A percentile compares a stretch with the other conserved stretches of the same genome.
phyloP scores from a whole-genome alignment of 92 coral and sea anemone genomes.

The Epizoanthus ramosus region DNA sequence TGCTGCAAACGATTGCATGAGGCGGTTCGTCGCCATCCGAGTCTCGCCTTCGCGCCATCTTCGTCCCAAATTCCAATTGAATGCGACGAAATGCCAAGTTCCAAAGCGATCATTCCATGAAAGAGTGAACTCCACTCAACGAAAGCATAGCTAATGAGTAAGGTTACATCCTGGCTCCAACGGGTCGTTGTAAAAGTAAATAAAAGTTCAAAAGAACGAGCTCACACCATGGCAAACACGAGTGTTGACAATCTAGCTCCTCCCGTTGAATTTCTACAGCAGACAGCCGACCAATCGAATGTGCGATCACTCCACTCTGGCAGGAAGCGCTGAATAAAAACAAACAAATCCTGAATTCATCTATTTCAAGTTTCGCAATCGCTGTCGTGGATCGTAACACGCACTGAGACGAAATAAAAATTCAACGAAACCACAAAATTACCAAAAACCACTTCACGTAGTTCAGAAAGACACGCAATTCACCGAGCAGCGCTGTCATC shows the following conservation, averaged over 20 bases:
- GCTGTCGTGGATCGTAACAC: slow-evolving; percentile 21
- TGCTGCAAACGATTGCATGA: slow-evolving; percentile 59
- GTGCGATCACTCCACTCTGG: slow-evolving; percentile 31
- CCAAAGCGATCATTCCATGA: slow-evolving; percentile 34
- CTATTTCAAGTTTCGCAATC: slow-evolving; percentile 44
- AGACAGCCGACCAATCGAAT: slow-evolving; percentile 26
- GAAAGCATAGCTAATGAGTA: slow-evolving; percentile 57
- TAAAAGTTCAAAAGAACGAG: slow-evolving; percentile 15
- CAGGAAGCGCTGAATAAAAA: slow-evolving; percentile 30
- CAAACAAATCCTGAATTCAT: slow-evolving; percentile 42
- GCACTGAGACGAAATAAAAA: slow-evolving; percentile 29
- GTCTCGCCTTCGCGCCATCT: slow-evolving; percentile 55
- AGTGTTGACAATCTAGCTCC: slow-evolving; percentile 17
- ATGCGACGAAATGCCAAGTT: slow-evolving; percentile 7
- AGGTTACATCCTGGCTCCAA: slow-evolving; percentile 59
- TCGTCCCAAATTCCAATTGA: background rate
- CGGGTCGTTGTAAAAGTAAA: slow-evolving; percentile 58
- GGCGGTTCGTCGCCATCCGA: slow-evolving; percentile 63
- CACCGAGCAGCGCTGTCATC: too few species aligned
- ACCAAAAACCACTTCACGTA: slow-evolving; percentile 12
- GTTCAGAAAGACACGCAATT: background rate
- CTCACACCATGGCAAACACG: slow-evolving; percentile 38
- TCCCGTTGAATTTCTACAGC: background rate
- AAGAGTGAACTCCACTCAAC: background rate
- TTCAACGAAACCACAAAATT: background rate